Percentiles rank a stretch among this genome's conserved stretches.
phyloP scores from a whole-genome alignment of 1,140 invertebrate species.

The Magallana angulata region DNA sequence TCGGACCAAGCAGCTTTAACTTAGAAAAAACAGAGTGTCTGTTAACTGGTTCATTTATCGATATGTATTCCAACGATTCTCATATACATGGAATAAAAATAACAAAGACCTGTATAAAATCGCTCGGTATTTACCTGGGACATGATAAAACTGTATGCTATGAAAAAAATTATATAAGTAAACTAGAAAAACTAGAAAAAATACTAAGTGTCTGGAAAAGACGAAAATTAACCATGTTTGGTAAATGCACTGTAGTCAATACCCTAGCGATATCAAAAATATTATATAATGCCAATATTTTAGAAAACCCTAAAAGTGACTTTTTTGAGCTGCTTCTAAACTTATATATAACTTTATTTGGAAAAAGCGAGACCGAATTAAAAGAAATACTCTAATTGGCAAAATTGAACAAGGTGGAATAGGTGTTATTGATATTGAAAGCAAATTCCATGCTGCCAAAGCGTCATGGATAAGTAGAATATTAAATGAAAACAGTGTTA shows the following conservation, averaged over 20 bases:
- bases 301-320: background rate
- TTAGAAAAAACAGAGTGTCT: slow-evolving; percentile 1
- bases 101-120: too few relatives aligned
- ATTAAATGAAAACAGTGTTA: too few relatives aligned
- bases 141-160: background rate
- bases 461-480: too few relatives aligned
- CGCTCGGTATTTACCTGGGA: too few relatives aligned
- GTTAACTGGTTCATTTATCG: background rate
- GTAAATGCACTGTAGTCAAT: background rate
- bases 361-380: background rate
- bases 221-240: too few relatives aligned
- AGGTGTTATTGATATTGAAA: background rate
- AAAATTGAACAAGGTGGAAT: background rate
- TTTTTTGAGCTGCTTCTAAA: background rate
- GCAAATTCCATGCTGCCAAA: background rate
- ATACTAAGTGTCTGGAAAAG: background rate
- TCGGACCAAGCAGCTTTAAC: too few relatives aligned
- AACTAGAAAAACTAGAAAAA: background rate
- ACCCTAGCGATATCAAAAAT: background rate
- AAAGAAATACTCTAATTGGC: background rate
- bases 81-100: too few relatives aligned
- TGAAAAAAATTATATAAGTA: background rate
- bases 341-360: background rate
- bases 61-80: too few relatives aligned
- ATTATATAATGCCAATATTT: background rate